phyloP scores from a whole-genome alignment of 2,113 vertebrate genomes.

The Zosterops borbonicus region DNA sequence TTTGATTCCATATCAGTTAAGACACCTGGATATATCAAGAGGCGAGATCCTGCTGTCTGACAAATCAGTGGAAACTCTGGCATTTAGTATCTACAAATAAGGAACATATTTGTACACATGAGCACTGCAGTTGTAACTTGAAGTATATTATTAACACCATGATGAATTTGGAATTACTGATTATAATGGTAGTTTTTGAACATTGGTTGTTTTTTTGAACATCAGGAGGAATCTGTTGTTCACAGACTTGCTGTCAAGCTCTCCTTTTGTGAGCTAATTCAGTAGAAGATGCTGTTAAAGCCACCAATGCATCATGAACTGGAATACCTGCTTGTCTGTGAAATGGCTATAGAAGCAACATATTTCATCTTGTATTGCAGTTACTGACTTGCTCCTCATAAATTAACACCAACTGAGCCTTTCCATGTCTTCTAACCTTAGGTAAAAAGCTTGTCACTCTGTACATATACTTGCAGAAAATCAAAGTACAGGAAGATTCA shows the following conservation, averaged over 20 bases:
- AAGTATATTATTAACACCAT: not conserved
- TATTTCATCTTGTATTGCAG: not conserved
- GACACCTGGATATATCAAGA: not conserved
- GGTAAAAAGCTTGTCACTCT: not conserved
- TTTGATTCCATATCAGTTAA: not conserved
- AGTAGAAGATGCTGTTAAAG: not conserved
- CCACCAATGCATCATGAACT: not conserved
- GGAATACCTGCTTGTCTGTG: not conserved
- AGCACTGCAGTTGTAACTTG: not conserved
- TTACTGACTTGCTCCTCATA: not conserved
- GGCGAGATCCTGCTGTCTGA: not conserved
- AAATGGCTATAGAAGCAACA: not conserved
- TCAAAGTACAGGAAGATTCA: not conserved
- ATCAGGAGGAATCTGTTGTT: rapidly evolving
- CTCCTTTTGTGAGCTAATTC: not conserved
- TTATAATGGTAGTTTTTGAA: not conserved
- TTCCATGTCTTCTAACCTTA: not conserved
- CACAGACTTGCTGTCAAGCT: not conserved
- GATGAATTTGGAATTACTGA: not conserved
- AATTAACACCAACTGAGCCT: not conserved
- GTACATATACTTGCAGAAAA: not conserved
- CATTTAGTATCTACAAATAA: not conserved
- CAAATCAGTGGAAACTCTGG: not conserved
- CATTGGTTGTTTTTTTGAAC: not conserved
- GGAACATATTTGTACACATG: not conserved